Conservation (phyloP, 2,113 vertebrate species). For the Ifrita kowaldi region DNA sequence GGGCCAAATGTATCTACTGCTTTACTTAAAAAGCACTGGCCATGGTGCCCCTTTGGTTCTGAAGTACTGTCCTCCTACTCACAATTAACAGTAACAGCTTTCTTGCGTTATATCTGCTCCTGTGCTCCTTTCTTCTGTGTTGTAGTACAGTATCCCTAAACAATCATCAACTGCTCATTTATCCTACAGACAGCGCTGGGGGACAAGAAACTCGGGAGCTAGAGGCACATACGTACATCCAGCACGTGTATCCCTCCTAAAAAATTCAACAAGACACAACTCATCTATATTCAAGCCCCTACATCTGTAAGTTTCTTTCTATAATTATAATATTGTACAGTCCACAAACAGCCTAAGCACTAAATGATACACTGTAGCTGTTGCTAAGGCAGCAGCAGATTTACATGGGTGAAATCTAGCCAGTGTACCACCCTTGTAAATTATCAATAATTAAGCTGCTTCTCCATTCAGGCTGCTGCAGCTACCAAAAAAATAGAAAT, state of each 20-base stretch:
- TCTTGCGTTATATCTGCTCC: not conserved
- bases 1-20: not conserved
- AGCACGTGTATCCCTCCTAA: not conserved
- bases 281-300: not conserved
- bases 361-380: conserved; percentile 42
- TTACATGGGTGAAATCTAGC: not conserved
- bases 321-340: conserved; percentile 33
- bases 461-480: not conserved
- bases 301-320: not conserved
- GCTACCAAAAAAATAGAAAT: not conserved
- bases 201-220: not conserved
- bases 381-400: conserved; percentile 45
- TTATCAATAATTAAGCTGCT: conserved; percentile 41
- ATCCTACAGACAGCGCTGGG: not conserved
- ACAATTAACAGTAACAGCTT: not conserved
- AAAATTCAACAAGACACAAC: not conserved
- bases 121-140: not conserved
- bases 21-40: not conserved
- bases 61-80: not conserved
- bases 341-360: conserved; percentile 54
- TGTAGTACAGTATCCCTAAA: not conserved
- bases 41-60: not conserved
- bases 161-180: not conserved
- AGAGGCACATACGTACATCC: not conserved
- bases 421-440: not conserved